A percentile compares a stretch with the other conserved stretches of the same genome.
Evolutionary conservation across 23 tunicate genomes (phyloP).

Genomic region (Styela plicata): DNA sequence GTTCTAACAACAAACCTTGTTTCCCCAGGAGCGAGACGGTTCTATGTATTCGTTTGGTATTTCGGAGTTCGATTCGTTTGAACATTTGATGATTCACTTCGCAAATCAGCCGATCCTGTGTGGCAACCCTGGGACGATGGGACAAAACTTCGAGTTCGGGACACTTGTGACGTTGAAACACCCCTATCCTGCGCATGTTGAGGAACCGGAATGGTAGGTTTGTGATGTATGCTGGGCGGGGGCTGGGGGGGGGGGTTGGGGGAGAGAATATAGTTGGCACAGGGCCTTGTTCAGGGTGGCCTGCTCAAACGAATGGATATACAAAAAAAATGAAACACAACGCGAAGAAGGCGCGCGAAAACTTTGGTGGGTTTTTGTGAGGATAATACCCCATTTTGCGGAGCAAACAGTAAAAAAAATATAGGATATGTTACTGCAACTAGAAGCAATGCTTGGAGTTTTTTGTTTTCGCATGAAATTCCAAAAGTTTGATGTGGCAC

Average conservation of each 20-base stretch:
- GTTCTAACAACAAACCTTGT: constrained; percentile 30
- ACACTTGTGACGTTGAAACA: constrained; percentile 48
- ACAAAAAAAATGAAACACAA: neutral
- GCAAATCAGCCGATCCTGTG: constrained; percentile 73
- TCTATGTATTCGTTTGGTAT: constrained; percentile 45
- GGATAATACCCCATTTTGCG: too few relatives aligned
- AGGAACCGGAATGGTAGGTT: constrained; percentile 51
- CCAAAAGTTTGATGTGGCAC: too few relatives aligned
- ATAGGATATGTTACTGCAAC: too few relatives aligned
- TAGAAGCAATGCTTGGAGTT: too few relatives aligned
- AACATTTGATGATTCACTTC: constrained; percentile 49
- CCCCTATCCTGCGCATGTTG: constrained; percentile 45
- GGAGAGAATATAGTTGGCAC: neutral
- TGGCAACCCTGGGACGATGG: constrained; percentile 51
- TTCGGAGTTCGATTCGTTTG: constrained; percentile 40
- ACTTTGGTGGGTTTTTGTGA: too few relatives aligned
- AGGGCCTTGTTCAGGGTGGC: neutral
- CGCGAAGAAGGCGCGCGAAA: neutral
- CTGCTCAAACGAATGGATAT: neutral
- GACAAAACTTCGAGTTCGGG: constrained; percentile 64
- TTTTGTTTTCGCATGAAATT: too few relatives aligned
- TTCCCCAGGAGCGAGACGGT: constrained; percentile 9
- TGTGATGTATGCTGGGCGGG: constrained; percentile 18
- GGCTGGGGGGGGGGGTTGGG: neutral
- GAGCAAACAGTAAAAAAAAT: too few relatives aligned